A percentile compares a stretch with the other conserved stretches of the same genome.
phyloP scores from a whole-genome alignment of 2,113 vertebrate species.

The Pan paniscus region DNA sequence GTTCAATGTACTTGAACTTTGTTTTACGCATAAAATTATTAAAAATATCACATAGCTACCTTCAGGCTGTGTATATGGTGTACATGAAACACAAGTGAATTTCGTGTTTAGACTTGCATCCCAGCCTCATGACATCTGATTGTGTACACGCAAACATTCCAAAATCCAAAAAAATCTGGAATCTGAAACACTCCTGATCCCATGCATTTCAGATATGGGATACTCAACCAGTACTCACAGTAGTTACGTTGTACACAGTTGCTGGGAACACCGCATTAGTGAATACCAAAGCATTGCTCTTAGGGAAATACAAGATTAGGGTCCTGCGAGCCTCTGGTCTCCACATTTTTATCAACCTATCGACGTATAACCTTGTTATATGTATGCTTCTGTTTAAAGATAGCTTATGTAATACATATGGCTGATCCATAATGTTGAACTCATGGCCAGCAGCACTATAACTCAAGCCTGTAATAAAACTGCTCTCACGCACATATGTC shows the following conservation, averaged over 20 bases:
- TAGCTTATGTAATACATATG: neutral
- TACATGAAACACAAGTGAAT: too few relatives aligned
- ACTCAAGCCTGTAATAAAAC: neutral
- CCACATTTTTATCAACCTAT: neutral
- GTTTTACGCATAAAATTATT: too few relatives aligned
- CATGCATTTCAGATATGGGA: too few relatives aligned
- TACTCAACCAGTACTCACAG: too few relatives aligned
- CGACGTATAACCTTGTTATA: neutral
- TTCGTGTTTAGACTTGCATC: too few relatives aligned
- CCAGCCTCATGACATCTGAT: too few relatives aligned
- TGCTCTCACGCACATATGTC: accelerated
- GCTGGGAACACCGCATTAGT: neutral
- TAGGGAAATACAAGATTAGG: neutral
- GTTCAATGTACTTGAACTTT: too few relatives aligned
- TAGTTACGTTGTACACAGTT: neutral
- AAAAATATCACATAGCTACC: too few relatives aligned
- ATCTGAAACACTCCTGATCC: too few relatives aligned
- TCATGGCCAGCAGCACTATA: neutral
- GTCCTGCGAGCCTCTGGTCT: neutral
- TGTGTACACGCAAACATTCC: too few relatives aligned
- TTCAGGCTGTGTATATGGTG: too few relatives aligned
- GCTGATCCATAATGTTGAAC: neutral
- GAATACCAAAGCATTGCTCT: neutral
- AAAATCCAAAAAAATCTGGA: too few relatives aligned
- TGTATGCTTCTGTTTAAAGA: neutral